Base-by-base conservation (phyloP, 2,888 invertebrate species). In the Ariolimax columbianus region DNA sequence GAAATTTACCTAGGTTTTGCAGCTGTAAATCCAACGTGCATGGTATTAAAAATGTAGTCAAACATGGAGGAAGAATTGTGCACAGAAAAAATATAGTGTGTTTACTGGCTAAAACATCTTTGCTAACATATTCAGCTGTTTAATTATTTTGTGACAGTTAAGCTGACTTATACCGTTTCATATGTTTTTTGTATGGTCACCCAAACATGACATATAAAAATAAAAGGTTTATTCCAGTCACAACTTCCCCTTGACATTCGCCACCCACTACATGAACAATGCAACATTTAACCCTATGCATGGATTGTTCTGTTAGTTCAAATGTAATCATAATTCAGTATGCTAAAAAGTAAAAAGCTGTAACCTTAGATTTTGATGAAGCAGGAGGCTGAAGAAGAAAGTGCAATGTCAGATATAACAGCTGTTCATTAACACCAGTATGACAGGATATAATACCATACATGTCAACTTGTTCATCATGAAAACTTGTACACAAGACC, bases 311-410 rank as follows among this genome's bases (percentile, higher is more conserved):
- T 68, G 68, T 68, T 36, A 36, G 68, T 68, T 11, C 2, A 36
- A 7, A 68, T 36, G 33, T 40, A 40, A 38, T 72, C 23, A 72
- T 72, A 40, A 40, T 40, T 72, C 40, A 38, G 40, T 72, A 40
- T 38, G 72, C 40, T 40, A 72, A 72, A n/a, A 72, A 40, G 59
- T 33, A 33, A 47, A 51, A 75, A 75, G 6, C 4, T 51, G 30
- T 51, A 85, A 85, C 81, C 85, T 85, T 81, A 43, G 84, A 73
- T 47, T 66, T 73, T 70, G 83, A 83, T 38, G 66, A 36, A 47
- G 36, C 47, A 38, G 26, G 68, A 59, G 79, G 79, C 84, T 84
- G 84, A 79, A 84, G 79, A 79, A 79, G 47, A 72, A 79, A 63
- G 55, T 23, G 43, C 75, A 51, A 73, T 51, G 43, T 51, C 36